A percentile compares a stretch with the other conserved stretches of the same genome.
phyloP scores from a whole-genome alignment of 2,113 vertebrate species.

The Glaucomys volans region DNA sequence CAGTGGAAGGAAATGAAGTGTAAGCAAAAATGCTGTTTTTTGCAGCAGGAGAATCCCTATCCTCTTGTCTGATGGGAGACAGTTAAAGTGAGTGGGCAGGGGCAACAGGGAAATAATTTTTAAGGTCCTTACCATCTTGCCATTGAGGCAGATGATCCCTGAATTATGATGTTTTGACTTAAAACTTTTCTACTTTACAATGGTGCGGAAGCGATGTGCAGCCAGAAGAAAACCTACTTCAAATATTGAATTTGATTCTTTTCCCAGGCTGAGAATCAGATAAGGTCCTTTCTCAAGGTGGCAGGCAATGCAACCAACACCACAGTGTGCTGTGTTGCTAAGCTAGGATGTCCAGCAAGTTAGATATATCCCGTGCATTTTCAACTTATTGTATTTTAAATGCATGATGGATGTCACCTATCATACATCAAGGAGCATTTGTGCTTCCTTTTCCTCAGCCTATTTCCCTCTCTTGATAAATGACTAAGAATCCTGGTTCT shows the following conservation, averaged over 20 bases:
- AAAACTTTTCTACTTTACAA: neutral
- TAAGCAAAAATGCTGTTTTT: neutral
- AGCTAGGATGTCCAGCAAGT: too few relatives aligned
- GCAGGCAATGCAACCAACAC: rapidly evolving
- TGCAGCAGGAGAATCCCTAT: neutral
- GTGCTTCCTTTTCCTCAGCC: neutral
- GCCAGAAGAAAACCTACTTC: neutral
- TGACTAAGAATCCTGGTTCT: neutral
- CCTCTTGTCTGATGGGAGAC: neutral
- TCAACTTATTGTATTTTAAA: neutral
- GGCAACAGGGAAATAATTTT: neutral
- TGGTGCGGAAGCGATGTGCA: neutral
- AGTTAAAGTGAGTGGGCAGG: neutral
- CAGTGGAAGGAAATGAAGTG: neutral
- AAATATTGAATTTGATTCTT: neutral
- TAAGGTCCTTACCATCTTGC: neutral
- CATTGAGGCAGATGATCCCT: neutral
- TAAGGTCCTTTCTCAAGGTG: neutral
- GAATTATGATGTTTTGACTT: neutral
- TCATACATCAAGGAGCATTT: neutral
- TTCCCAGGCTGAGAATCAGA: too few relatives aligned
- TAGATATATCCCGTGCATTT: neutral
- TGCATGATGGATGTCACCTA: too few relatives aligned
- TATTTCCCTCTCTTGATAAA: constrained; percentile 42
- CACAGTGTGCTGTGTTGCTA: neutral